phyloP scores from a whole-genome alignment of 2,888 invertebrate species.

The Sphecodes monilicornis region DNA sequence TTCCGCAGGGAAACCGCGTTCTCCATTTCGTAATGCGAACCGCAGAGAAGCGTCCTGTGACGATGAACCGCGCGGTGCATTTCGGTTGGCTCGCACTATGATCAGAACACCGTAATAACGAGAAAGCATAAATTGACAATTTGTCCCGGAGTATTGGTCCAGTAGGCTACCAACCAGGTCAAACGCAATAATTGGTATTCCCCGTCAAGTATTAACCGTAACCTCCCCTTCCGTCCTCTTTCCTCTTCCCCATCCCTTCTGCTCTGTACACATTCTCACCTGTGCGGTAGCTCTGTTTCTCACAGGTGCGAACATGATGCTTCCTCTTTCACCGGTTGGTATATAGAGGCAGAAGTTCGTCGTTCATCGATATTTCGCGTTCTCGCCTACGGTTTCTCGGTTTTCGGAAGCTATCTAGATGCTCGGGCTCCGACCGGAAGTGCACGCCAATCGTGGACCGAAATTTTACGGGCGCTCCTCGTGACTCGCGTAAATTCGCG shows the following conservation, averaged over 20 bases:
- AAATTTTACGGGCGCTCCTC: conserved; percentile 22
- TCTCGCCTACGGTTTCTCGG: not conserved
- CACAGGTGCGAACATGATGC: not conserved
- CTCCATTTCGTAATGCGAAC: not conserved
- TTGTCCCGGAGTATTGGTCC: conserved; percentile 78
- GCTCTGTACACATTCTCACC: not conserved
- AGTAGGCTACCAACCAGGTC: conserved; percentile 57
- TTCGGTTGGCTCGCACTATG: conserved; percentile 68
- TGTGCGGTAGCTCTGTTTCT: not conserved
- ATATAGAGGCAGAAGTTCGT: not conserved
- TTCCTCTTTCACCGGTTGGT: not conserved
- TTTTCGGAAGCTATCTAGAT: not conserved
- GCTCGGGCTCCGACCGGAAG: not conserved
- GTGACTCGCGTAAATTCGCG: conserved; percentile 1
- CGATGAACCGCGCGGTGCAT: conserved; percentile 58
- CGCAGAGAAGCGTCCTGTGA: conserved; percentile 24
- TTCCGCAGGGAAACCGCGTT: not conserved
- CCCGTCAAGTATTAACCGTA: conserved; percentile 61
- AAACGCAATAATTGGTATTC: conserved; percentile 71
- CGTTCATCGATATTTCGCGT: not conserved
- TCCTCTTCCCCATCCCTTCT: not conserved
- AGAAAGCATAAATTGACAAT: conserved; percentile 81
- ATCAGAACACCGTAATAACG: conserved; percentile 79
- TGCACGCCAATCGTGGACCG: not conserved
- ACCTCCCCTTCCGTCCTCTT: not conserved